Percentiles rank a stretch among this genome's conserved stretches.
Conservation (phyloP, 2,888 invertebrate genomes). For the Orgyia antiqua region DNA sequence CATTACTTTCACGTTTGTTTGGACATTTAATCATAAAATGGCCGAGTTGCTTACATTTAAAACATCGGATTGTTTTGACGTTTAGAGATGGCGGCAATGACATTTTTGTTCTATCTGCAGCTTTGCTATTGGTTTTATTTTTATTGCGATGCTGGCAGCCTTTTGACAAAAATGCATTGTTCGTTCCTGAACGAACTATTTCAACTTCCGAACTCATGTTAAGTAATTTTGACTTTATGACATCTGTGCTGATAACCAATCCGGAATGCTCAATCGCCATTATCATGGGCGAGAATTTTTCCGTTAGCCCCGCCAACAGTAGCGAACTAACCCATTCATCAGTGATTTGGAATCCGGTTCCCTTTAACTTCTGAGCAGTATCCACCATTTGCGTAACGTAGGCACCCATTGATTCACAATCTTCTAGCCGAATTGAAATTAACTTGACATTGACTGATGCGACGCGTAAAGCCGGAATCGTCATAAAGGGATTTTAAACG, state of each 20-base stretch:
- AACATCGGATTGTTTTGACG: neutral
- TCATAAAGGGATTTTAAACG: neutral
- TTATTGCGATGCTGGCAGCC: no score
- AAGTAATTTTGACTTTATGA: no score
- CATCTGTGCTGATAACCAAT: no score
- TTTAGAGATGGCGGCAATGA: neutral
- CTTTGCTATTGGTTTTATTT: neutral
- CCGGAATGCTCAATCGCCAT: conserved; percentile 7
- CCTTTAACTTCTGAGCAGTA: neutral
- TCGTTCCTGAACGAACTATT: no score
- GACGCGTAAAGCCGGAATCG: neutral
- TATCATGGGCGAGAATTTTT: conserved; percentile 2
- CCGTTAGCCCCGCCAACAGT: conserved; percentile 3
- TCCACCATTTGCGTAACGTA: neutral
- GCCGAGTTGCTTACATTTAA: neutral
- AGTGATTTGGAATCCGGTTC: conserved; percentile 1
- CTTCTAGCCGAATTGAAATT: conserved; percentile 1
- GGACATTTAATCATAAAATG: neutral
- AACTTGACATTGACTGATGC: neutral
- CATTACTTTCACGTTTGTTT: neutral
- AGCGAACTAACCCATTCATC: conserved; percentile 4
- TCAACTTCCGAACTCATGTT: no score
- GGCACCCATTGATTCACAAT: neutral
- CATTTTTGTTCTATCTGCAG: no score
- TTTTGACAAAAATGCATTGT: no score